Evolutionary conservation across 2,797 vertebrate genomes (phyloP).

Genomic region (Helicolenus hilgendorfi): DNA sequence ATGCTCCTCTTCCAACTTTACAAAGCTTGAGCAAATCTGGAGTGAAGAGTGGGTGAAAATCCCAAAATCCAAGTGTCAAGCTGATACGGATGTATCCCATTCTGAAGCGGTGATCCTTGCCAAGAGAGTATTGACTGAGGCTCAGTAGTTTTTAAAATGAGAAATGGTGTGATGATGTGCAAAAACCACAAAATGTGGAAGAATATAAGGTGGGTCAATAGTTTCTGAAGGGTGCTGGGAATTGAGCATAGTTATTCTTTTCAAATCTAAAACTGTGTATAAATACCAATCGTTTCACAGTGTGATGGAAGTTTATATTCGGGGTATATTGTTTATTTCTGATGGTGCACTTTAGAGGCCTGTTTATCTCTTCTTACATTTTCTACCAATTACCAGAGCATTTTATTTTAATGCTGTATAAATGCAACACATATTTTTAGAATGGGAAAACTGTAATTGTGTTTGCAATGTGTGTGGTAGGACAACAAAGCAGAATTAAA

Average conservation of each 20-base stretch:
- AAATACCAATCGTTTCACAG: neutral
- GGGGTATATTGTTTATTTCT: neutral
- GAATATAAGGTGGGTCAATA: neutral
- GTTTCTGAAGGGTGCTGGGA: neutral
- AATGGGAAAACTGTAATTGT: neutral
- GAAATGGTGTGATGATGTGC: neutral
- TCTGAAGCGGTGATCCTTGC: conserved; percentile 21
- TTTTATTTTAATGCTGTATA: conserved; percentile 10
- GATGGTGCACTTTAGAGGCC: neutral
- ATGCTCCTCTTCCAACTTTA: conserved; percentile 25
- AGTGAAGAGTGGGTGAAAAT: conserved; percentile 44
- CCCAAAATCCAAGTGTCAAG: conserved; percentile 43
- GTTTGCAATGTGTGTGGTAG: neutral
- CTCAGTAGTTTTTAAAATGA: conserved; percentile 22
- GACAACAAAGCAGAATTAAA: conserved; percentile 23
- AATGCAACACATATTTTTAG: neutral
- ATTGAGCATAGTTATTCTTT: neutral
- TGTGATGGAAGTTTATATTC: neutral
- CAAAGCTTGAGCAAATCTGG: conserved; percentile 49
- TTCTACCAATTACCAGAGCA: neutral
- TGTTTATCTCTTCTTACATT: neutral
- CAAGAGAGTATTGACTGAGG: conserved; percentile 12
- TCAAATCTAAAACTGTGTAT: neutral
- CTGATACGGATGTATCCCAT: conserved; percentile 28
- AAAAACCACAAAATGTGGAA: neutral